A percentile compares a stretch with the other conserved stretches of the same genome.
These are phyloP conservation scores for Odontamblyopus lacepedii DNA, from an alignment of 2,797 vertebrate genomes.

Conservation along the genomic window DNA sequence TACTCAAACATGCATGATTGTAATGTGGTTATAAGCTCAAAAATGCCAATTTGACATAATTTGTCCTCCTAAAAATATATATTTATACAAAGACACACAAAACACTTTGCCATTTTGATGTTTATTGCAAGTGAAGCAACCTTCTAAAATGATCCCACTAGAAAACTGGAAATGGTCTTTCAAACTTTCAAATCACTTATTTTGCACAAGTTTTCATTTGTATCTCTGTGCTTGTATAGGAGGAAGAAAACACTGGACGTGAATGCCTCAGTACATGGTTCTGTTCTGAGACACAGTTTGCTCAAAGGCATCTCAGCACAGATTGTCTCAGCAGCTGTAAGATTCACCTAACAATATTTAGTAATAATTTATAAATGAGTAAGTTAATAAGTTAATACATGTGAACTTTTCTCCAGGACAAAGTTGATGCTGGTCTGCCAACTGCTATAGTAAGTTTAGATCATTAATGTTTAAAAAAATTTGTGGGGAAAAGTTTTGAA, in stretches of 20 bases:
- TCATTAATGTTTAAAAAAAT: not conserved
- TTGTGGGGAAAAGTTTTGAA: not conserved
- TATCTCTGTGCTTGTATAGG: constrained; percentile 44
- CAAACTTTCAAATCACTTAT: not conserved
- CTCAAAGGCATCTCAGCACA: constrained; percentile 97
- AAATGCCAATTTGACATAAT: no score
- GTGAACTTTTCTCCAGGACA: constrained; percentile 80
- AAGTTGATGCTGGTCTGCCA: constrained; percentile 95
- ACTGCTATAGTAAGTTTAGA: constrained; percentile 91
- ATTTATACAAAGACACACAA: no score
- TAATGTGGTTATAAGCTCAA: no score
- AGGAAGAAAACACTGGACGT: constrained; percentile 70
- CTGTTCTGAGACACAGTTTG: constrained; percentile 89
- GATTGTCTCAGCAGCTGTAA: constrained; percentile 95
- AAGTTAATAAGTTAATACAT: not conserved
- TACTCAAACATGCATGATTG: no score
- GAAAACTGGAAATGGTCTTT: not conserved
- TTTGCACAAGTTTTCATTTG: not conserved
- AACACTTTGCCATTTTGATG: not conserved
- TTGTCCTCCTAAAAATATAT: no score
- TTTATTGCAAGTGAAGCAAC: not conserved
- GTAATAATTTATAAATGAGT: not conserved
- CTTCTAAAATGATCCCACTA: not conserved
- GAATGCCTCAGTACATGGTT: constrained; percentile 82
- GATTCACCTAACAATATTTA: constrained; percentile 27